These are phyloP conservation scores for Enteromius thamalakanensis DNA, from an alignment of 2,797 vertebrate species.

Conservation along the genomic window DNA sequence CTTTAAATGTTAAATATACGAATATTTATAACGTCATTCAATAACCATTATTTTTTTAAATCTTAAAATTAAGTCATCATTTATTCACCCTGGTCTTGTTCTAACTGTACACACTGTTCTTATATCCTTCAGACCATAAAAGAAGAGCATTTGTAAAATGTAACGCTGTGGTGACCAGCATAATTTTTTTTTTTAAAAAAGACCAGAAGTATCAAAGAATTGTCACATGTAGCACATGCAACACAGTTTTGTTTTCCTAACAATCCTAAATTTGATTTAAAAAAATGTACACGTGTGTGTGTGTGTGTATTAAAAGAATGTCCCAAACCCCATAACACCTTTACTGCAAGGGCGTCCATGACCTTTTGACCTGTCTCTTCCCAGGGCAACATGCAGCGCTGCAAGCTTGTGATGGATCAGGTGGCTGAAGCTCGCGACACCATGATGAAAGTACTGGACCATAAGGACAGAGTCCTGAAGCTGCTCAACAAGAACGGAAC, in stretches of 20 bases:
- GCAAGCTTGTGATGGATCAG: constrained; percentile 99
- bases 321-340: not conserved
- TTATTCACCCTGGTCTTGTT: not conserved
- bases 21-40: not conserved
- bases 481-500: constrained; percentile 97
- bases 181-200: not conserved
- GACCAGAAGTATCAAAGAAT: not conserved
- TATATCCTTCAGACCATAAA: not conserved
- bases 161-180: not conserved
- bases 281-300: not conserved
- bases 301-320: no score
- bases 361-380: not conserved
- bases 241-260: not conserved
- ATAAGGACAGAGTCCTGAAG: constrained; percentile 97
- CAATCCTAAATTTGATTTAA: not conserved
- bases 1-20: not conserved
- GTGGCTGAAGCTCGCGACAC: constrained; percentile 97
- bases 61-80: not conserved
- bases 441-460: constrained; percentile 98
- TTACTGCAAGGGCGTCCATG: not conserved
- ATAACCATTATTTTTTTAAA: not conserved
- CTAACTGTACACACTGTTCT: not conserved
- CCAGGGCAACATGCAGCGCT: constrained; percentile 99
- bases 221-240: not conserved
- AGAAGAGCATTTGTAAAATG: not conserved